A percentile compares a stretch with the other conserved stretches of the same genome.
phyloP scores from a whole-genome alignment of 2,797 vertebrate species.

The Pseudochaenichthys georgianus region DNA sequence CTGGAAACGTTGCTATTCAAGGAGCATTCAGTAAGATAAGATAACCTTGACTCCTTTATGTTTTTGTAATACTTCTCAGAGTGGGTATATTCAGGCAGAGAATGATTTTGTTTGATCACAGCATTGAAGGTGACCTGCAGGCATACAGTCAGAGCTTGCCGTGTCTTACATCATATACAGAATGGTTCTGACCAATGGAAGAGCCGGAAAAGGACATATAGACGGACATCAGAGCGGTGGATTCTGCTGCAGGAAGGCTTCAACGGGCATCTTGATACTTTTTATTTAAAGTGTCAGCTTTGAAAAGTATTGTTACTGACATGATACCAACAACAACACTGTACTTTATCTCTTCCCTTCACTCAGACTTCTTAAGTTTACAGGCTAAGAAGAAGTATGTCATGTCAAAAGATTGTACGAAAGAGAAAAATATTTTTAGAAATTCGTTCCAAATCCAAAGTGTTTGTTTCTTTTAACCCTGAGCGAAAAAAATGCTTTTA shows the following conservation, averaged over 20 bases:
- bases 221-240: background rate
- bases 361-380: background rate
- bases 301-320: background rate
- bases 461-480: no score
- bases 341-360: background rate
- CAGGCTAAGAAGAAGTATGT: no score
- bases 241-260: background rate
- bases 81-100: conserved; percentile 90
- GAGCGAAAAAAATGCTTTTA: no score
- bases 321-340: conserved; percentile 6
- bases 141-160: conserved; percentile 33
- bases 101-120: conserved; percentile 93
- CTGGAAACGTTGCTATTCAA: conserved; percentile 1
- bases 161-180: conserved; percentile 45
- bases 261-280: background rate
- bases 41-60: conserved; percentile 90
- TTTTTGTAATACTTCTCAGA: conserved; percentile 91
- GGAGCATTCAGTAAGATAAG: background rate
- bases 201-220: background rate
- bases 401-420: background rate
- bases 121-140: conserved; percentile 91
- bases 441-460: no score
- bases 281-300: background rate
- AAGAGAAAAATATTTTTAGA: no score
- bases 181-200: conserved; percentile 10